A percentile compares a stretch with the other conserved stretches of the same genome.
Evolutionary conservation across 2,797 vertebrate species (phyloP).

Genomic region (Channallabes apus): DNA sequence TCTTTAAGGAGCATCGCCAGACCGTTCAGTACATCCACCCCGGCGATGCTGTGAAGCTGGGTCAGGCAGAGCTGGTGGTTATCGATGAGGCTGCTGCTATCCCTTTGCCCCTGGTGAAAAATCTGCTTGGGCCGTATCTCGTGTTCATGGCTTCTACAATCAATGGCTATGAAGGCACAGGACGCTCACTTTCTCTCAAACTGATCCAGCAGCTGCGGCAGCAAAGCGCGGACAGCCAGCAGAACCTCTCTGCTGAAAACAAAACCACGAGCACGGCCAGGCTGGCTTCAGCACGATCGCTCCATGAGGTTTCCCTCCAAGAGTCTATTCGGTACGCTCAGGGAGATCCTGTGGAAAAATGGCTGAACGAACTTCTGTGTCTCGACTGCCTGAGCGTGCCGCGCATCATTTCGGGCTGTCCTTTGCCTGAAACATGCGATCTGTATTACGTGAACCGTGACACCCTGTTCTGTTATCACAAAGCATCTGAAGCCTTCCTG

Average conservation of each 20-base stretch:
- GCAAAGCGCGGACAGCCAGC: slow-evolving; percentile 89
- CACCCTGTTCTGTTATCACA: slow-evolving; percentile 97
- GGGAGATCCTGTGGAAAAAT: slow-evolving; percentile 91
- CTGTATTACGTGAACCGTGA: slow-evolving; percentile 99
- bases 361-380: slow-evolving; percentile 93
- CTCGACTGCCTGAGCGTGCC: slow-evolving; percentile 92
- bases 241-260: slow-evolving; percentile 88
- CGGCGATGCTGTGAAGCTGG: slow-evolving; percentile 89
- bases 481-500: slow-evolving; percentile 92
- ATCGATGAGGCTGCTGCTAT: slow-evolving; percentile 98
- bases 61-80: slow-evolving; percentile 93
- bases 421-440: slow-evolving; percentile 88
- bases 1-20: slow-evolving; percentile 96
- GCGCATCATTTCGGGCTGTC: slow-evolving; percentile 91
- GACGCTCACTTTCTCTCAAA: slow-evolving; percentile 94
- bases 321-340: slow-evolving; percentile 94
- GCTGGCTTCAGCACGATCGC: slow-evolving; percentile 81
- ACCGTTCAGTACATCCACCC: slow-evolving; percentile 99
- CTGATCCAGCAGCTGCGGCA: slow-evolving; percentile 95
- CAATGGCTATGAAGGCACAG: slow-evolving; percentile 96
- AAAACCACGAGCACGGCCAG: slow-evolving; percentile 78
- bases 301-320: slow-evolving; percentile 93
- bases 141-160: slow-evolving; percentile 99
- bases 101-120: slow-evolving; percentile 93
- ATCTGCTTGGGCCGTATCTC: slow-evolving; percentile 90